A percentile compares a stretch with the other conserved stretches of the same genome.
Conservation (phyloP, 2,888 invertebrate species). For the Neoascia interrupta region DNA sequence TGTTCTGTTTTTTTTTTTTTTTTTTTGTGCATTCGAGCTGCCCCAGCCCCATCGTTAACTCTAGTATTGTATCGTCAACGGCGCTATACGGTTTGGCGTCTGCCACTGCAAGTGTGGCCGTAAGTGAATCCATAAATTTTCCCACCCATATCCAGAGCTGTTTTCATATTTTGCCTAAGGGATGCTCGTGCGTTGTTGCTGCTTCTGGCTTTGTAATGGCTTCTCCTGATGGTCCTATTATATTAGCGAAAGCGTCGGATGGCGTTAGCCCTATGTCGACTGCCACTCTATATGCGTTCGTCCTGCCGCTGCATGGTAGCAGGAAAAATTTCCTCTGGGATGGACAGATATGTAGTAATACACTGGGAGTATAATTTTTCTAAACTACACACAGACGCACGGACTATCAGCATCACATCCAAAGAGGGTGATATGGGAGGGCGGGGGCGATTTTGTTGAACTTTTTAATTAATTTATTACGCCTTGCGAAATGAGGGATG, state of each 20-base stretch:
- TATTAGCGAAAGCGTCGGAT: conserved; percentile 50
- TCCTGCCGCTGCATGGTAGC: too few relatives aligned
- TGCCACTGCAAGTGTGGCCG: conserved; percentile 32
- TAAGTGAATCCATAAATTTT: conserved; percentile 61
- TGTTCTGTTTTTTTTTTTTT: conserved; percentile 5
- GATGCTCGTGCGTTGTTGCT: conserved; percentile 18
- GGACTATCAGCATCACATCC: too few relatives aligned
- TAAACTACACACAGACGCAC: conserved; percentile 6
- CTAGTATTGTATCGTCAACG: too few relatives aligned
- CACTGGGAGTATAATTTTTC: conserved; percentile 31
- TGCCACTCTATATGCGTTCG: too few relatives aligned
- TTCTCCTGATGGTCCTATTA: conserved; percentile 51
- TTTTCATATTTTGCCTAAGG: conserved; percentile 44
- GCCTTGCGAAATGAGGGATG: conserved; percentile 41
- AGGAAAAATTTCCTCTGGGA: conserved; percentile 50
- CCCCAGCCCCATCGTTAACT: too few relatives aligned
- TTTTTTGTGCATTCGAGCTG: conserved; percentile 18
- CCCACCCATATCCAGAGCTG: conserved; percentile 10
- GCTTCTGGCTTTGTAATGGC: conserved; percentile 35
- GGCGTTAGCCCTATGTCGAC: conserved; percentile 29
- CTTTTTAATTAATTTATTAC: conserved; percentile 69
- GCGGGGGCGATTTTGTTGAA: conserved; percentile 37
- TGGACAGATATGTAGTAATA: conserved; percentile 61
- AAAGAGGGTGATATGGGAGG: not conserved
- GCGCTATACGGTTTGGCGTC: not conserved